Evolutionary conservation across 1,140 invertebrate species (phyloP).

Genomic region (Ips nitidus): DNA sequence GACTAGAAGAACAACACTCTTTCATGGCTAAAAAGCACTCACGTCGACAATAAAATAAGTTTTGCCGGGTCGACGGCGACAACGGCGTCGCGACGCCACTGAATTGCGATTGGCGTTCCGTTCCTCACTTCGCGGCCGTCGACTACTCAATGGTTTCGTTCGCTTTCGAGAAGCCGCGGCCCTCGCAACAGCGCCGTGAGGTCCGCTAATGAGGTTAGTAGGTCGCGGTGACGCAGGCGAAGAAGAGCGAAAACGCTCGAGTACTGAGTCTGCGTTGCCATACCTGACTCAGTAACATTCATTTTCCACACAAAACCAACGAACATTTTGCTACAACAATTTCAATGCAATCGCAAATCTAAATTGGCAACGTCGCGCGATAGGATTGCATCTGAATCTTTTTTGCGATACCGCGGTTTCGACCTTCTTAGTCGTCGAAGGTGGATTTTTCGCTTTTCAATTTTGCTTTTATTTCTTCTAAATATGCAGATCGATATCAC

Average conservation of each 20-base stretch:
- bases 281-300: not conserved
- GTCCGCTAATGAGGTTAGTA: conserved; percentile 51
- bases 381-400: not conserved
- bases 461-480: too few relatives aligned
- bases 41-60: too few relatives aligned
- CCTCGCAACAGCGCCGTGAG: conserved; percentile 42
- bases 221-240: conserved; percentile 50
- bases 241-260: conserved; percentile 42
- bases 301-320: too few relatives aligned
- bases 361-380: not conserved
- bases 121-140: conserved; percentile 38
- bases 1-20: conserved; percentile 25
- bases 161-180: conserved; percentile 23
- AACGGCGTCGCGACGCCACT: conserved; percentile 11
- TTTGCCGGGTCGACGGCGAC: conserved; percentile 15
- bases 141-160: conserved; percentile 46
- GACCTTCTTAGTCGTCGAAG: not conserved
- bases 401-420: not conserved
- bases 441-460: not conserved
- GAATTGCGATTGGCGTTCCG: not conserved
- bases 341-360: too few relatives aligned
- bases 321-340: too few relatives aligned
- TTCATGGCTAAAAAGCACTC: not conserved
- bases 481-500: too few relatives aligned
- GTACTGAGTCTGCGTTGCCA: conserved; percentile 26